phyloP scores from a whole-genome alignment of 1,140 invertebrate species.

The Drosophila erecta region DNA sequence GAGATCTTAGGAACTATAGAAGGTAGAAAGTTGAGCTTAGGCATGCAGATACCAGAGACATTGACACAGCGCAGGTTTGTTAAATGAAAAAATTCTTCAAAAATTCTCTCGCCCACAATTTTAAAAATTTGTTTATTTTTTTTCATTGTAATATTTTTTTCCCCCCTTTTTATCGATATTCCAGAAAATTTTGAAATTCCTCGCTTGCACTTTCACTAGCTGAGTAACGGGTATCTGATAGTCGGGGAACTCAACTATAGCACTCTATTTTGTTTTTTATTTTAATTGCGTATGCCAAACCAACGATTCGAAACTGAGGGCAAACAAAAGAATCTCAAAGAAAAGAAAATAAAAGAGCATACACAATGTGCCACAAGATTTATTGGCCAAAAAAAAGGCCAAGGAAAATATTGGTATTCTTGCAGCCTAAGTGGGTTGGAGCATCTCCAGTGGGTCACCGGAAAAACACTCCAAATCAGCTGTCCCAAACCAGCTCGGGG shows the following conservation, averaged over 20 bases:
- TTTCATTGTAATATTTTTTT: too few relatives aligned
- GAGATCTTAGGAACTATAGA: too few relatives aligned
- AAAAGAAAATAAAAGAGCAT: conserved; percentile 3
- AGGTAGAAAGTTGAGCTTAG: too few relatives aligned
- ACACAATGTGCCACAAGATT: conserved; percentile 70
- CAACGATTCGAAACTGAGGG: conserved; percentile 57
- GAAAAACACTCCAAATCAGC: conserved; percentile 63
- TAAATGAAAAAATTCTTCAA: too few relatives aligned
- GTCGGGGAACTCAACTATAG: too few relatives aligned
- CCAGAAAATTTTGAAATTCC: too few relatives aligned
- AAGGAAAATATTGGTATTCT: conserved; percentile 46
- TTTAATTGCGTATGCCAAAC: conserved; percentile 66
- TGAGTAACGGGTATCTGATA: too few relatives aligned
- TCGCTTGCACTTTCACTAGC: too few relatives aligned
- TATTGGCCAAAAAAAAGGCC: conserved; percentile 61
- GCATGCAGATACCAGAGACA: too few relatives aligned
- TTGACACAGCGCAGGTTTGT: conserved; percentile 28
- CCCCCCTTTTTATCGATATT: too few relatives aligned
- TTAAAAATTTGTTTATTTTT: too few relatives aligned
- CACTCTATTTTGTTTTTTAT: conserved; percentile 42
- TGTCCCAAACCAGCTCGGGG: conserved; percentile 49
- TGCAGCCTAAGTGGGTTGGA: conserved; percentile 25
- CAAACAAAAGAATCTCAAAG: conserved; percentile 1
- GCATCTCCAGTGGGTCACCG: conserved; percentile 67
- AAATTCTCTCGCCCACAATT: too few relatives aligned